Percentiles rank a stretch among this genome's conserved stretches.
phyloP scores from a whole-genome alignment of 1,140 invertebrate genomes.

The Conopomorpha cramerella region DNA sequence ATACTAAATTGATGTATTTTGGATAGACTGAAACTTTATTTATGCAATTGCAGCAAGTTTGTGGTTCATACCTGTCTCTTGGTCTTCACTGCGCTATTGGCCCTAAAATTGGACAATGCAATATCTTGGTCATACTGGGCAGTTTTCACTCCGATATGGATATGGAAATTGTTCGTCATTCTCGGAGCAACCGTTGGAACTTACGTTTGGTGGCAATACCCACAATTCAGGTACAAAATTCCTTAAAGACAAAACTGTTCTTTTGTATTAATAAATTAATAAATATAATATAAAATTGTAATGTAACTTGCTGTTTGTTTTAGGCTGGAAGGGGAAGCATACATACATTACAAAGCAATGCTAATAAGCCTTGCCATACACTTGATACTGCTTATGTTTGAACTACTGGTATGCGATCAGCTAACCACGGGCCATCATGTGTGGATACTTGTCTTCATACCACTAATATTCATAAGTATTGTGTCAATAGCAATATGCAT shows the following conservation, averaged over 20 bases:
- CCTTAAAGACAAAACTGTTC: no score
- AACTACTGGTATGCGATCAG: slow-evolving; percentile 93
- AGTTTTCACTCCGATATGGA: slow-evolving; percentile 93
- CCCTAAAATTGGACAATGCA: slow-evolving; percentile 84
- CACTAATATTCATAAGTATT: slow-evolving; percentile 93
- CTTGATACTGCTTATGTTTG: slow-evolving; percentile 94
- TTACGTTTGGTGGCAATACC: slow-evolving; percentile 93
- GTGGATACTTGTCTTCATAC: slow-evolving; percentile 96
- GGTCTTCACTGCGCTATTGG: slow-evolving; percentile 87
- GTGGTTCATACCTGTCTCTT: slow-evolving; percentile 91
- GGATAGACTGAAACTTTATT: slow-evolving; percentile 9
- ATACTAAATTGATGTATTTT: no score
- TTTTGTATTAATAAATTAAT: no score
- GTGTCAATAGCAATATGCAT: slow-evolving; percentile 96
- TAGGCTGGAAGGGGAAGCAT: slow-evolving; percentile 92
- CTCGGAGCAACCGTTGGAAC: slow-evolving; percentile 87
- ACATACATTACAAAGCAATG: slow-evolving; percentile 97
- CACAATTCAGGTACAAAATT: slow-evolving; percentile 87
- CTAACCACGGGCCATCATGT: slow-evolving; percentile 86
- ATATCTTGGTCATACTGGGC: slow-evolving; percentile 93
- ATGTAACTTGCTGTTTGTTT: no score
- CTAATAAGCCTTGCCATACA: slow-evolving; percentile 92
- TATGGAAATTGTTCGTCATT: slow-evolving; percentile 93
- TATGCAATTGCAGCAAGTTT: slow-evolving; percentile 85
- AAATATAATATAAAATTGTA: no score